Evolutionary conservation across 2,888 invertebrate genomes (phyloP), one percentile per base, ranked within the genome.

Genomic region (Elmis aenea): DNA sequence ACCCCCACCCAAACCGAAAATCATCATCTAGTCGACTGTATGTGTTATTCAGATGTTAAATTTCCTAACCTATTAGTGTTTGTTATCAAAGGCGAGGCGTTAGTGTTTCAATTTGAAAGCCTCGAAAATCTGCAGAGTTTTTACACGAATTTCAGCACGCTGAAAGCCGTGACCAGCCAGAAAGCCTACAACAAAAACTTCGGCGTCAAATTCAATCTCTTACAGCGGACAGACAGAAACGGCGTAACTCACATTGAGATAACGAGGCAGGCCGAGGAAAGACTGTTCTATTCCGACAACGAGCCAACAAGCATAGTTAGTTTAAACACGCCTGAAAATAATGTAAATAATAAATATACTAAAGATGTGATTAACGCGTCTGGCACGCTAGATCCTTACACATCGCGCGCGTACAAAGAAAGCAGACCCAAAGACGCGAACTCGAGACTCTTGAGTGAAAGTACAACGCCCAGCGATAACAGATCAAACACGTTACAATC

Each of bases 191-290:
- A 55, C 22, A 46, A 45, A 23, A 42, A 36, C 6, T 34, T 48
- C 13, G 42, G 46, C 2, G 38, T 49, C 0, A 62, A 55, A 35
- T 72, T 68, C 50, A 71, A 70, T 50, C 51, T 72, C 26, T 50
- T 72, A 11, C 71, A 72, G 43, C 59, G 70, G 25, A 71, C 69
- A 13, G 72, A 72, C 46, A 61, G 61, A 10, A 69, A 72, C 51
- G 72, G 72, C 3, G 63, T 72, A 2, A 73, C 72, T 2, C 72
- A 73, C 47, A 71, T 73, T 32, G 69, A 72, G 46, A 69, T 73
- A 11, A 59, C 60, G 11, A 54, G 59, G 29, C 52, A 57, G 33
- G 51, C 59, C n/a, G 48, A 50, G 30, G 48, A 46, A 14, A 38
- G 37, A 23, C 25, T 44, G 21, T 15, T 21, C 11, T 35, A 33